Conservation (phyloP, 2,797 vertebrate species). For the Cossypha caffra region DNA sequence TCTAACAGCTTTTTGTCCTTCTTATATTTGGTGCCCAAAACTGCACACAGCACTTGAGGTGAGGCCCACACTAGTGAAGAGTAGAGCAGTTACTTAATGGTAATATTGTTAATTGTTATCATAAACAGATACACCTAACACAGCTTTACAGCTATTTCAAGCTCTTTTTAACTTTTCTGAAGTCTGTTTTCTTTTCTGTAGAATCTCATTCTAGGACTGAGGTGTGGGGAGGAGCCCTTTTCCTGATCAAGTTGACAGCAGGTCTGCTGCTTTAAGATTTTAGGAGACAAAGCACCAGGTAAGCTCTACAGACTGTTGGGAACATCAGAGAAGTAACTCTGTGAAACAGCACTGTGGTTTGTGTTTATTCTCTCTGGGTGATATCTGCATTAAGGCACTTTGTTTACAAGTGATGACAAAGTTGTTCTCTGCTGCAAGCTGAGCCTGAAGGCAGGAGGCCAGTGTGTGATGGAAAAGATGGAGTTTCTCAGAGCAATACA, state of each 20-base stretch:
- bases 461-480: neutral
- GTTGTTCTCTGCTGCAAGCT: slow-evolving; percentile 24
- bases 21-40: neutral
- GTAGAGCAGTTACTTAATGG: neutral
- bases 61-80: neutral
- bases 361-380: neutral
- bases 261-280: neutral
- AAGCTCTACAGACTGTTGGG: neutral
- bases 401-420: slow-evolving; percentile 13
- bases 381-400: neutral
- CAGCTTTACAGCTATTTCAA: neutral
- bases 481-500: neutral
- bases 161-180: neutral
- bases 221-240: neutral
- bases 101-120: neutral
- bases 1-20: neutral
- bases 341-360: neutral
- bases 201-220: neutral
- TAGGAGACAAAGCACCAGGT: neutral
- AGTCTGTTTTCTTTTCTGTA: neutral
- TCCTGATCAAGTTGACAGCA: neutral
- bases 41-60: neutral
- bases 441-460: slow-evolving; percentile 21
- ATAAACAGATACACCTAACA: neutral
- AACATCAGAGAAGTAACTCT: neutral